Evolutionary conservation across 2,797 vertebrate genomes (phyloP).

Genomic region (Pangasius mekongensis): DNA sequence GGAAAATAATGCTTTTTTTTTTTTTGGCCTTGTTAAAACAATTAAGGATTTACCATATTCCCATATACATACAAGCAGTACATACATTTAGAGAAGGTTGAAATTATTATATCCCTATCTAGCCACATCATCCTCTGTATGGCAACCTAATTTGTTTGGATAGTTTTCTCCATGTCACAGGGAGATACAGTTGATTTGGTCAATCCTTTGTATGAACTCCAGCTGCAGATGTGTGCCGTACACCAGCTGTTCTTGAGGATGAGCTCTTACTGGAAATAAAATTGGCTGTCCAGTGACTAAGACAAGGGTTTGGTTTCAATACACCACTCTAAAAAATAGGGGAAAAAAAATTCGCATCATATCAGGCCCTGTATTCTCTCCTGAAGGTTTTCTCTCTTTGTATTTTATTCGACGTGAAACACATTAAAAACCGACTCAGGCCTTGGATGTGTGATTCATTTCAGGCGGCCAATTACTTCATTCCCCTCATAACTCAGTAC

Average conservation of each 20-base stretch:
- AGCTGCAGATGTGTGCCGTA: conserved; percentile 77
- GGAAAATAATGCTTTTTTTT: conserved; percentile 43
- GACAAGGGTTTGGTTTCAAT: conserved; percentile 6
- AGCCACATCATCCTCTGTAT: neutral
- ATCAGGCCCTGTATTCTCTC: neutral
- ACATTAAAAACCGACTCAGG: conserved; percentile 36
- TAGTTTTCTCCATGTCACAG: neutral
- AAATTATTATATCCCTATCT: conserved; percentile 21
- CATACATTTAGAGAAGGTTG: neutral
- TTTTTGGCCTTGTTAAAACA: conserved; percentile 50
- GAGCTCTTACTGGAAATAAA: conserved; percentile 54
- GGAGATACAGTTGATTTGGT: conserved; percentile 77
- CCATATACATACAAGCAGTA: no score
- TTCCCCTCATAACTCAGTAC: conserved; percentile 55
- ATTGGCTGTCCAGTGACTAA: neutral
- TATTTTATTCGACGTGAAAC: conserved; percentile 38
- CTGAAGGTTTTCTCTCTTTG: neutral
- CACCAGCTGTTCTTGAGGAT: conserved; percentile 83
- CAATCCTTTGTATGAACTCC: conserved; percentile 82
- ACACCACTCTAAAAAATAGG: neutral
- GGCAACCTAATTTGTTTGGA: neutral
- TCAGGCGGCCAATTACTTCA: conserved; percentile 49
- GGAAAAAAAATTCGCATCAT: neutral
- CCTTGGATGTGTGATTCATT: conserved; percentile 47
- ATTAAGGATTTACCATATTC: conserved; percentile 45